Percentiles rank a stretch among this genome's conserved stretches.
Conservation (phyloP, 2,797 vertebrate genomes). For the Tokudaia tokunoshimensis region DNA sequence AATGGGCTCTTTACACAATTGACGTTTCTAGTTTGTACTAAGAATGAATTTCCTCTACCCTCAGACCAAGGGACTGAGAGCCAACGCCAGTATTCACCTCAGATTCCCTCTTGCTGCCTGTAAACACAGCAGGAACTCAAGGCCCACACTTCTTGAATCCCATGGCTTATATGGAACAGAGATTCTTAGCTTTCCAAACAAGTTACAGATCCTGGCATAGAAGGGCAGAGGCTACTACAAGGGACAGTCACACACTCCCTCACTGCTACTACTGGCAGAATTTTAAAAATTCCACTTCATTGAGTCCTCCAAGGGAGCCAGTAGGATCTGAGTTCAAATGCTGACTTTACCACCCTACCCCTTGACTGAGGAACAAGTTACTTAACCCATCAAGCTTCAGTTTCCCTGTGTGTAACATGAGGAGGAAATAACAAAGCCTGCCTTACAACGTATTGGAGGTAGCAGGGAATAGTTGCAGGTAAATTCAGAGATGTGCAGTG, state of each 20-base stretch:
- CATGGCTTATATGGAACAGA: constrained; percentile 17
- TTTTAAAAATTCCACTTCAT: background rate
- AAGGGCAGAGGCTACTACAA: background rate
- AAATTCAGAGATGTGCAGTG: too few species aligned
- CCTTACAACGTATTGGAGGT: background rate
- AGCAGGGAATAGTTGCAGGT: background rate
- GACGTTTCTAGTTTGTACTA: constrained; percentile 64
- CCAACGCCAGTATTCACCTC: constrained; percentile 82
- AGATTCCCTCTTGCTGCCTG: constrained; percentile 82
- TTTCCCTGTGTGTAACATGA: background rate
- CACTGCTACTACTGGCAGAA: constrained; percentile 21
- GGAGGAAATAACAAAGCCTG: rapidly evolving
- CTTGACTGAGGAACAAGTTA: background rate
- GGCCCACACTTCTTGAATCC: constrained; percentile 48
- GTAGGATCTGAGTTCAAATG: background rate
- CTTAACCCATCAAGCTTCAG: background rate
- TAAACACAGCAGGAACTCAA: constrained; percentile 62
- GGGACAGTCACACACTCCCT: background rate
- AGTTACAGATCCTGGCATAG: constrained; percentile 47
- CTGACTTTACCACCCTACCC: background rate
- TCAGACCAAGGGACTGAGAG: constrained; percentile 65
- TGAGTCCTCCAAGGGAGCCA: background rate
- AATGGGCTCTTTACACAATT: constrained; percentile 76
- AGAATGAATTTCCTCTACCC: constrained; percentile 75
- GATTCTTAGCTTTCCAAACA: constrained; percentile 69